Evolutionary conservation across 2,888 invertebrate species (phyloP).

Genomic region (Helobdella robusta): DNA sequence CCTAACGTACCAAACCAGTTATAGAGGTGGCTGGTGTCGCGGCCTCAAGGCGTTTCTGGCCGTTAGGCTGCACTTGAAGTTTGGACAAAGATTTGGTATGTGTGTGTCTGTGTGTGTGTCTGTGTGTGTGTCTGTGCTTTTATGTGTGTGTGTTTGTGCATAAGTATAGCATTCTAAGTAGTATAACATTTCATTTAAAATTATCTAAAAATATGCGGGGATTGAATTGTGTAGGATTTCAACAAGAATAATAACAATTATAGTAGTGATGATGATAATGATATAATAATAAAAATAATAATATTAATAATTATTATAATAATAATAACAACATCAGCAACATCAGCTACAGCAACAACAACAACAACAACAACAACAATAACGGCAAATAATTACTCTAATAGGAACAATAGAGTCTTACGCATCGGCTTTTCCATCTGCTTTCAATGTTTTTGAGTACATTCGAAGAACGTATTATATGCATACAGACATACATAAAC

Average conservation of each 20-base stretch:
- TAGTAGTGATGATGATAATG: background rate
- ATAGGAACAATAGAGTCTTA: too few relatives aligned
- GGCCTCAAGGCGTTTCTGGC: background rate
- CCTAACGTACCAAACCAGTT: conserved; percentile 12
- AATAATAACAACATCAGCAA: background rate
- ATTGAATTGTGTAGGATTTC: too few relatives aligned
- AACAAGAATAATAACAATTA: too few relatives aligned
- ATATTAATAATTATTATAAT: background rate
- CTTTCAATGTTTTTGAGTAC: too few relatives aligned
- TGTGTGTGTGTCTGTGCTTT: conserved; percentile 13
- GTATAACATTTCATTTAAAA: too few relatives aligned
- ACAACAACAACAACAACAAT: background rate
- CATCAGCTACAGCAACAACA: background rate
- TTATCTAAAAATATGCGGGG: too few relatives aligned
- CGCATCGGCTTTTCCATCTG: too few relatives aligned
- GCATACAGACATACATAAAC: too few relatives aligned
- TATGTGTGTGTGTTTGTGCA: conserved; percentile 12
- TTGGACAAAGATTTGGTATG: conserved; percentile 13
- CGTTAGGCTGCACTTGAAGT: background rate
- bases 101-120: conserved; percentile 13
- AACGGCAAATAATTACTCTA: background rate
- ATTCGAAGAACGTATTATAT: too few relatives aligned
- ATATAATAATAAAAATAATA: background rate
- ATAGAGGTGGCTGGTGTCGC: background rate
- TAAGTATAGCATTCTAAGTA: too few relatives aligned